Percentiles rank a stretch among this genome's conserved stretches.
Evolutionary conservation across 2,888 invertebrate genomes (phyloP).

Genomic region (Rapana venosa): DNA sequence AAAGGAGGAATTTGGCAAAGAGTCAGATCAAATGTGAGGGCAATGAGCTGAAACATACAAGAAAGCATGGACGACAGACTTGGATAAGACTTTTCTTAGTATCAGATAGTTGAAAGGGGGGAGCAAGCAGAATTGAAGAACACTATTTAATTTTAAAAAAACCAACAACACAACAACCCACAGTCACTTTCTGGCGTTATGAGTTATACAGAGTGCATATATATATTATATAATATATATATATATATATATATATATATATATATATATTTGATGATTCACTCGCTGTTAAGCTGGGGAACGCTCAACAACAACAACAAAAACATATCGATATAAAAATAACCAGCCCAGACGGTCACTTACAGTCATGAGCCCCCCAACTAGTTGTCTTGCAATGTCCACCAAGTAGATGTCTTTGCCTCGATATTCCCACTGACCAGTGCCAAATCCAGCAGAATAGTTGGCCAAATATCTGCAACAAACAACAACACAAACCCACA

Average conservation of each 20-base stretch:
- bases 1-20: too few species aligned
- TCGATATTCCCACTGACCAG: conserved; percentile 20
- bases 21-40: too few species aligned
- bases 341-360: not conserved
- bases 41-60: too few species aligned
- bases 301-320: not conserved
- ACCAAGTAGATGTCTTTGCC: conserved; percentile 17
- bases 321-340: not conserved
- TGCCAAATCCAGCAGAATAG: not conserved
- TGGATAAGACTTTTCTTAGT: too few species aligned
- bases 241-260: not conserved
- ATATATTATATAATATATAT: too few species aligned
- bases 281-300: not conserved
- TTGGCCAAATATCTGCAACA: not conserved
- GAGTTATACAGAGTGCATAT: too few species aligned
- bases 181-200: too few species aligned
- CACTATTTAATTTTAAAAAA: too few species aligned
- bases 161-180: too few species aligned
- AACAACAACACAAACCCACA: not conserved
- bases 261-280: not conserved
- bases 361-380: conserved; percentile 23
- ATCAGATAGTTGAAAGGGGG: too few species aligned
- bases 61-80: too few species aligned
- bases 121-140: too few species aligned
- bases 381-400: not conserved